These are phyloP conservation scores for Ammodytes marinus DNA, from an alignment of 2,113 vertebrate species.

Conservation along the genomic window DNA sequence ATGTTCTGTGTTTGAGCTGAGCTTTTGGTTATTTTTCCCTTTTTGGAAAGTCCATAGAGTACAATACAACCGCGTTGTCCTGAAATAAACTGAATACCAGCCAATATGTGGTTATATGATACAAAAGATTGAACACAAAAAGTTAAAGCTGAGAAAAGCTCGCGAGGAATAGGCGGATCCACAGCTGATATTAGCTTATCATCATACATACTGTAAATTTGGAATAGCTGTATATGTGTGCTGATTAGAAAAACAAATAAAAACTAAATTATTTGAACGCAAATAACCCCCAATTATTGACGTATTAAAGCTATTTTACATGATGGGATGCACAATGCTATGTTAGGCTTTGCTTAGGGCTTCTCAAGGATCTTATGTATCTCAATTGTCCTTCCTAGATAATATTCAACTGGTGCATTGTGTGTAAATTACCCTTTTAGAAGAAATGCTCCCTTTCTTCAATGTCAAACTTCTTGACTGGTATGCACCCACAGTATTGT, in stretches of 20 bases:
- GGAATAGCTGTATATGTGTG: background rate
- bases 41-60: background rate
- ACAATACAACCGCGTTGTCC: background rate
- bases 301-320: background rate
- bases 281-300: no score
- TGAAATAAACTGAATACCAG: background rate
- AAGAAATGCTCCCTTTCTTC: background rate
- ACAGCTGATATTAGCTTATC: background rate
- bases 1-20: background rate
- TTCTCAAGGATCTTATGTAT: background rate
- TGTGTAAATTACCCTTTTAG: slow-evolving; percentile 10
- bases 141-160: background rate
- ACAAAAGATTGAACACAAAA: background rate
- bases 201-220: background rate
- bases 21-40: background rate
- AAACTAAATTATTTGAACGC: no score
- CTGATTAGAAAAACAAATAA: background rate
- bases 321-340: background rate
- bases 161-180: background rate
- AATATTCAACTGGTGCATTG: background rate
- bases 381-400: slow-evolving; percentile 10
- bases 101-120: background rate
- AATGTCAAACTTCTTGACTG: slow-evolving; percentile 10
- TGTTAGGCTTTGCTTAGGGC: background rate
- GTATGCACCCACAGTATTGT: slow-evolving; percentile 18